Evolutionary conservation across 1,140 invertebrate genomes (phyloP), one percentile per base, ranked within the genome.

Genomic region (Telenomus remus): DNA sequence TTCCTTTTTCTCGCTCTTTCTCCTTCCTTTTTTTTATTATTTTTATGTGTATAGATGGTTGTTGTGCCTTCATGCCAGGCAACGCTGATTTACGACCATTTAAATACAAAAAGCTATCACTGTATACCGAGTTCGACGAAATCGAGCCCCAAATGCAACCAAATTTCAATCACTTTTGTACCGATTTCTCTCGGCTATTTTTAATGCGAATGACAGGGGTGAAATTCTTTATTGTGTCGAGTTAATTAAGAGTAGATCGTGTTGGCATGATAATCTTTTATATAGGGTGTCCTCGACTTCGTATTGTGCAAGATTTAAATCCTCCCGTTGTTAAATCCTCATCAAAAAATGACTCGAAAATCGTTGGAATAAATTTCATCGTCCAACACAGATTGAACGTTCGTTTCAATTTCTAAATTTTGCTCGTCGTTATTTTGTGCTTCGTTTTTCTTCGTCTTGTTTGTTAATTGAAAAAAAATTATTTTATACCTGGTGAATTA

Each of bases 41-140:
- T 65, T 60, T 10, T 19, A 33, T 9, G 5, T 56, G 34, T 66
- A 66, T 66, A 49, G 55, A 12, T 61, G 46, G 55, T 51, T 42
- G 51, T 68, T 74, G 56, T 57, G n/a, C 57, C 54, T 64, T 75
- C 46, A 46, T 50, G 57, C 71, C 51, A 33, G 64, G 69, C 14
- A 46, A 69, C 48, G n/a, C 53, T 73, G 75, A 78, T 78, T 78
- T 78, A 78, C 54, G 75, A 63, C 59, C 64, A 72, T 73, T 78
- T 73, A 78, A 78, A 73, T 60, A 73, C 59, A 71, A 72, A 71
- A 69, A 63, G 59, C 64, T 68, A 68, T 77, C 63, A 64, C 64
- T 51, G 59, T 60, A 48, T 43, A 34, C 51, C 42, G 14, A 54
- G 43, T 75, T 75, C 72, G 64, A 63, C 57, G 72, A 69, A 75